Conservation (phyloP, 1,140 invertebrate species). For the Ceratoteleas bidentatus region DNA sequence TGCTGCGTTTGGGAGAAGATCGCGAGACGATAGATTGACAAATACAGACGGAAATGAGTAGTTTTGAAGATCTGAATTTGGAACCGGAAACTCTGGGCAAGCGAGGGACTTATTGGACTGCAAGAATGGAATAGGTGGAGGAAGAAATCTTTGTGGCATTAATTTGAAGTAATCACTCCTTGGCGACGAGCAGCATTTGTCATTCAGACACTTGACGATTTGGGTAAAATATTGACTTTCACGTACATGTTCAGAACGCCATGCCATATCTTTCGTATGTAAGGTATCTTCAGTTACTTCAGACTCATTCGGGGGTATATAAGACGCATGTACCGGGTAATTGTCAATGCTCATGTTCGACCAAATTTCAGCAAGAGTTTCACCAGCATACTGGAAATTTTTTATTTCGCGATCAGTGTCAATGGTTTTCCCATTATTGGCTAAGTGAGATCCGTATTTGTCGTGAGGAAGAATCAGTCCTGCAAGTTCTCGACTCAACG, state of each 20-base stretch:
- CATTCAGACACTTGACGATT: slow-evolving; percentile 5
- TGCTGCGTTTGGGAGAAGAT: slow-evolving; percentile 1
- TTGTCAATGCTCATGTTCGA: slow-evolving; percentile 5
- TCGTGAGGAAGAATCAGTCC: slow-evolving; percentile 69
- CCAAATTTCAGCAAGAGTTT: slow-evolving; percentile 9
- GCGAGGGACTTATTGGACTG: not conserved
- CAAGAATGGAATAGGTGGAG: slow-evolving; percentile 10
- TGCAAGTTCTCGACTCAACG: slow-evolving; percentile 64
- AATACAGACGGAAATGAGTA: not conserved
- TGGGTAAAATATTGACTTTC: slow-evolving; percentile 8
- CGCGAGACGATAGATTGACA: not conserved
- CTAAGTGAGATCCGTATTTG: slow-evolving; percentile 7
- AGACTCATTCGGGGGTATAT: not conserved
- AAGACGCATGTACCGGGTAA: slow-evolving; percentile 2
- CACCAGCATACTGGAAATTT: slow-evolving; percentile 63
- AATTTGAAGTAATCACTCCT: slow-evolving; percentile 15
- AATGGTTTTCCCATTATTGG: slow-evolving; percentile 1
- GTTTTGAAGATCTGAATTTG: slow-evolving; percentile 7
- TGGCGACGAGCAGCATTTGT: slow-evolving; percentile 3
- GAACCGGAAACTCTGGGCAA: not conserved
- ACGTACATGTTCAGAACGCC: not conserved
- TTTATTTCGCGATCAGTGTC: not conserved
- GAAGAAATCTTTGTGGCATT: slow-evolving; percentile 7
- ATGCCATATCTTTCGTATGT: not conserved
- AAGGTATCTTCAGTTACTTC: not conserved